Conservation (phyloP, 2,888 invertebrate species). For the Spisula solida region DNA sequence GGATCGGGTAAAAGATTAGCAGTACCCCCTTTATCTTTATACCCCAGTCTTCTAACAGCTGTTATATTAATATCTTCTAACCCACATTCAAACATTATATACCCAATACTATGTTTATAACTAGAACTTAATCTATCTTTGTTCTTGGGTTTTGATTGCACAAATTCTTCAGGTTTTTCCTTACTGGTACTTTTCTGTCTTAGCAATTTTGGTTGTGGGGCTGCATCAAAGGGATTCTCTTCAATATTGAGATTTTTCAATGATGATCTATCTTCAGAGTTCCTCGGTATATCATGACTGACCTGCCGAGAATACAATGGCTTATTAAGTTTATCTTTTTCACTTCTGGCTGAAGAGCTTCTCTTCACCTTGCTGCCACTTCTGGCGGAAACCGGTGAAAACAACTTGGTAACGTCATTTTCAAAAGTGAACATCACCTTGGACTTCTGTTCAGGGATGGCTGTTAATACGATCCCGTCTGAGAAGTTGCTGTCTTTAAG, state of each 20-base stretch:
- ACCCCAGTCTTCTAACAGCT: constrained; percentile 89
- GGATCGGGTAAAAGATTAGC: constrained; percentile 22
- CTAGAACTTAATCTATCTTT: neutral
- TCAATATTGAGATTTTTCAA: constrained; percentile 42
- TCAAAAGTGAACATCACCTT: constrained; percentile 96
- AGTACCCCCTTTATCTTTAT: constrained; percentile 72
- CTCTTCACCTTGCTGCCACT: constrained; percentile 53
- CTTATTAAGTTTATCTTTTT: constrained; percentile 28
- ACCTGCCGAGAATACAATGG: constrained; percentile 41
- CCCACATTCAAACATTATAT: constrained; percentile 99
- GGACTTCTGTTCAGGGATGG: constrained; percentile 97
- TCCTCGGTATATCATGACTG: constrained; percentile 52
- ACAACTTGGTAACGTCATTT: constrained; percentile 87
- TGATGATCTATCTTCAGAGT: constrained; percentile 22
- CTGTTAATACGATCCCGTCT: constrained; percentile 96
- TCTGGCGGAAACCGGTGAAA: constrained; percentile 62
- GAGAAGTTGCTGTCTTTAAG: constrained; percentile 95
- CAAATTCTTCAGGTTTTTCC: constrained; percentile 61
- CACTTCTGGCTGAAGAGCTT: constrained; percentile 60
- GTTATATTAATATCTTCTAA: constrained; percentile 96
- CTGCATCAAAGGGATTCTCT: constrained; percentile 72
- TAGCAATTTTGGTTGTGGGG: constrained; percentile 69
- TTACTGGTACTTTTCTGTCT: constrained; percentile 68
- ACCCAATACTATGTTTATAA: constrained; percentile 87
- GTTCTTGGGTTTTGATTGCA: constrained; percentile 26